Conservation (phyloP, 2,888 invertebrate genomes). For the Baccha elongata region DNA sequence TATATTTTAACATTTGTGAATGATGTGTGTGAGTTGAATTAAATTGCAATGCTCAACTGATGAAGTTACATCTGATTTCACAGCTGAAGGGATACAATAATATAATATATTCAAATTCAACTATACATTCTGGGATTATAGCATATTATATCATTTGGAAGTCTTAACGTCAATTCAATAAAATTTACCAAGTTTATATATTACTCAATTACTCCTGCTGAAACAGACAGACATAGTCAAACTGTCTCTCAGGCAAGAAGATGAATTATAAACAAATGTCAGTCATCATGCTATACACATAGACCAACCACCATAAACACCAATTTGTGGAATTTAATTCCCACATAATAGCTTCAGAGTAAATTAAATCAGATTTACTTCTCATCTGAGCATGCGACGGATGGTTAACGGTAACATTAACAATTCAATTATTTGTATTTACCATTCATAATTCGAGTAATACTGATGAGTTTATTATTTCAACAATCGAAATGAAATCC, state of each 20-base stretch:
- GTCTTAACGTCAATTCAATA: neutral
- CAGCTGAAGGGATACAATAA: neutral
- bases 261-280: neutral
- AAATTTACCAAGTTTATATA: neutral
- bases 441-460: constrained; percentile 10
- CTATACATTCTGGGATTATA: neutral
- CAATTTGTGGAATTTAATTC: neutral
- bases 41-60: neutral
- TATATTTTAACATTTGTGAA: neutral
- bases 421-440: constrained; percentile 47
- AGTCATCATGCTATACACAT: neutral
- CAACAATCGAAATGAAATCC: neutral
- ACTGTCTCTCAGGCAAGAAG: neutral
- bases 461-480: neutral
- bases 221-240: neutral
- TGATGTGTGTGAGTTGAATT: constrained; percentile 2
- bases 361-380: constrained; percentile 34
- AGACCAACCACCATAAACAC: neutral
- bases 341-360: constrained; percentile 24
- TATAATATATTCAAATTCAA: neutral
- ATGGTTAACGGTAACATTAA: constrained; percentile 18
- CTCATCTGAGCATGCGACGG: neutral
- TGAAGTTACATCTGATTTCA: neutral
- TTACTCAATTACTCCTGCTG: neutral
- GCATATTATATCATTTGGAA: neutral